Base-by-base conservation (phyloP, 1,140 invertebrate genomes). In the Hyposmocoma kahamanoa region DNA sequence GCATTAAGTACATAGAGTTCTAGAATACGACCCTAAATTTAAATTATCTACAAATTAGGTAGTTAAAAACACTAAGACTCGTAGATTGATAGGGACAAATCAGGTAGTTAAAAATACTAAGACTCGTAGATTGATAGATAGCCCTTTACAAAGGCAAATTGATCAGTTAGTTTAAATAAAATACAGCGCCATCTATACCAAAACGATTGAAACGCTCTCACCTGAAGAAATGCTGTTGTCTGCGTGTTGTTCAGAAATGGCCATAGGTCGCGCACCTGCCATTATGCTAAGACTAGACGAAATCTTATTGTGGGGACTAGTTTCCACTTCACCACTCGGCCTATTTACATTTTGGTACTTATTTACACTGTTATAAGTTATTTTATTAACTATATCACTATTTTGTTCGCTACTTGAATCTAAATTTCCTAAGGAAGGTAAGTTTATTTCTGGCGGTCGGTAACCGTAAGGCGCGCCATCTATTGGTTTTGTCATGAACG, bases 401-500 rank as follows among this genome's bases (percentile, higher is more conserved):
- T 82, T 82, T 75, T 81, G 73, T 72, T 79, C 78, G 75, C 63
- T 81, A 78, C 66, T 80, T 64, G 77, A 65, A 60, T 72, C 75
- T 77, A 84, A 65, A 62, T 72, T 75, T 64, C 64, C 68, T 72
- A 79, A 64, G 43, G 74, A 70, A 44, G 78, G 81, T 67, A 83
- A 48, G 59, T 82, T 79, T 49, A 84, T 60, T 68, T 84, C 79
- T 55, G 81, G 79, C 55, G 84, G 82, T 38, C 68, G 59, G 48
- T 83, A 83, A 59, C 64, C 72, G 58, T 84, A 67, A 50, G 71
- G 85, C 49, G 62, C 83, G 80, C 77, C 87, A 77, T 84, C 86
- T 75, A 84, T 83, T 43, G 88, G 83, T 52, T 88, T 86, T 30
- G 88, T 87, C 59, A 88, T 84, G 67, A 89, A 83, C 56, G 87